Base-by-base conservation (phyloP, 2,797 vertebrate species). In the Kryptopterus vitreolus region DNA sequence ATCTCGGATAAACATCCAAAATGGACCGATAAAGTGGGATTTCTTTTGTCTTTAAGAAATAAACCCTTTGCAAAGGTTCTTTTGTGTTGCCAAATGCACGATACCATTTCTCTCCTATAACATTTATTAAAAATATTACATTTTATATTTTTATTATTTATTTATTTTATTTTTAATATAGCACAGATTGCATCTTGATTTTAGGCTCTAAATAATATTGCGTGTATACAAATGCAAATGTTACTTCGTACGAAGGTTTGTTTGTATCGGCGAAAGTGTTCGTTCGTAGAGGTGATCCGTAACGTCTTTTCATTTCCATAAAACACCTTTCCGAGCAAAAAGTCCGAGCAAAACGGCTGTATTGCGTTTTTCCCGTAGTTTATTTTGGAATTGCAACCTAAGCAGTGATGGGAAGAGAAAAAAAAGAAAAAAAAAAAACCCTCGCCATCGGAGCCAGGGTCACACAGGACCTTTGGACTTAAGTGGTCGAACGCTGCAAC, bases 401-500 rank as follows among this genome's bases (percentile, higher is more conserved):
- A n/a, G n/a, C n/a, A n/a, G n/a, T n/a, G n/a, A n/a, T n/a, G n/a
- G n/a, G n/a, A n/a, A n/a, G n/a, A n/a, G n/a, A n/a, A n/a, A n/a
- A n/a, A n/a, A n/a, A n/a, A n/a, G n/a, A n/a, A n/a, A n/a, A n/a
- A n/a, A n/a, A n/a, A n/a, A n/a, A n/a, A n/a, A n/a, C n/a, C n/a
- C n/a, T n/a, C n/a, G n/a, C n/a, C n/a, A n/a, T 31, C 24, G 2
- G 58, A 83, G 75, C 74, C 26, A 38, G 55, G 29, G 73, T 65
- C 77, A 82, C 48, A 31, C 53, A 58, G 63, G 66, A 48, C 75
- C 73, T 69, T 61, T 48, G 66, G 73, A 70, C 33, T 77, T 6
- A 62, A 8, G 2, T 31, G 65, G 72, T 43, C 38, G 6, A 43
- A 7, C 38, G 7, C n/a, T n/a, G n/a, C 61, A 63, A 48, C 70